phyloP scores from a whole-genome alignment of 2,797 vertebrate species.

The Salarias fasciatus region DNA sequence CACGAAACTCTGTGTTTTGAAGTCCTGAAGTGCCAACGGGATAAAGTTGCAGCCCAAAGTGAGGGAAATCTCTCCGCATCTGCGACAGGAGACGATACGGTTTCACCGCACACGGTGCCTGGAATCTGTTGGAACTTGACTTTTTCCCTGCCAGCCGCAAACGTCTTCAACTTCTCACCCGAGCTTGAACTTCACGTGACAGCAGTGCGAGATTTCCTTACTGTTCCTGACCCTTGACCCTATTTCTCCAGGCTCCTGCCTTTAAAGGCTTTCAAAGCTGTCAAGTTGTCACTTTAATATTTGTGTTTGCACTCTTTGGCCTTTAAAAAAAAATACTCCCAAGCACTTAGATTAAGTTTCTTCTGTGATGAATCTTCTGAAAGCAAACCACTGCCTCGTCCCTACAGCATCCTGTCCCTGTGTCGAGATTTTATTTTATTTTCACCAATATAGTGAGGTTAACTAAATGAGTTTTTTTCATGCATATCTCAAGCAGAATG shows the following conservation, averaged over 20 bases:
- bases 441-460: no score
- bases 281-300: constrained; percentile 38
- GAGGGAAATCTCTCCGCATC: constrained; percentile 34
- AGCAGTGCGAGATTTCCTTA: neutral
- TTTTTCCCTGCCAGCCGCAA: constrained; percentile 6
- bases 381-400: neutral
- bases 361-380: constrained; percentile 16
- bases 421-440: no score
- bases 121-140: constrained; percentile 55
- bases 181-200: constrained; percentile 27
- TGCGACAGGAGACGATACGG: constrained; percentile 36
- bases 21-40: constrained; percentile 51
- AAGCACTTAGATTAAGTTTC: constrained; percentile 15
- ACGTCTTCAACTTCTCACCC: constrained; percentile 38
- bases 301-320: constrained; percentile 30
- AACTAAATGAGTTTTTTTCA: no score
- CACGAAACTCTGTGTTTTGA: constrained; percentile 55
- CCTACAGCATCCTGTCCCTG: no score
- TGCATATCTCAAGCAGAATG: no score
- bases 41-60: constrained; percentile 57
- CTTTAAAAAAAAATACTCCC: constrained; percentile 2
- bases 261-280: constrained; percentile 49
- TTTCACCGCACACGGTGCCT: constrained; percentile 21
- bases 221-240: constrained; percentile 31
- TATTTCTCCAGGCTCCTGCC: constrained; percentile 19